phyloP scores from a whole-genome alignment of 2,113 vertebrate species.

The Triplophysa tibetana region DNA sequence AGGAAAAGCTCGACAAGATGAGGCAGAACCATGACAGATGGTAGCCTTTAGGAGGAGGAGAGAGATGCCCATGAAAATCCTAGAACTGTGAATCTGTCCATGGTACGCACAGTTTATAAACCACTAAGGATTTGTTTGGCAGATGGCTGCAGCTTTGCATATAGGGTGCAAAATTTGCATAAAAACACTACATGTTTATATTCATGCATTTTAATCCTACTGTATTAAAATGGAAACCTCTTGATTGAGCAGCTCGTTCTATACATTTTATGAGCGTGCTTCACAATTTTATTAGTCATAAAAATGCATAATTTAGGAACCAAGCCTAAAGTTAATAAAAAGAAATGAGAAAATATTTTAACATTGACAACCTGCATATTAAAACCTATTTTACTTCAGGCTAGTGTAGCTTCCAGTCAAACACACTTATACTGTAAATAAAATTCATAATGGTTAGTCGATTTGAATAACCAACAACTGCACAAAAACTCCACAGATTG shows the following conservation, averaged over 20 bases:
- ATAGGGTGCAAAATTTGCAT: not conserved
- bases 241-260: not conserved
- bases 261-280: not conserved
- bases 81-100: not conserved
- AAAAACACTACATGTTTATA: not conserved
- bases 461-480: not conserved
- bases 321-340: too few species aligned
- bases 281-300: not conserved
- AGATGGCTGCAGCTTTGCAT: not conserved
- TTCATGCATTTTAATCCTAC: not conserved
- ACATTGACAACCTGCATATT: too few species aligned
- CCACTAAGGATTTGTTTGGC: not conserved
- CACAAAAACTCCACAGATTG: not conserved
- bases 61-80: slow-evolving; percentile 3
- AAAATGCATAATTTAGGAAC: not conserved
- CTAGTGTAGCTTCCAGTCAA: not conserved
- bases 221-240: not conserved
- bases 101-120: slow-evolving; percentile 4
- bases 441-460: not conserved
- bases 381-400: not conserved
- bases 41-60: not conserved
- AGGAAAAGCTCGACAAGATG: too few species aligned
- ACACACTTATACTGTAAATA: not conserved
- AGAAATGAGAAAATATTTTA: too few species aligned
- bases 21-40: too few species aligned